These are phyloP conservation scores for Campoplex capitator DNA, from an alignment of 2,888 invertebrate genomes.

Conservation along the genomic window DNA sequence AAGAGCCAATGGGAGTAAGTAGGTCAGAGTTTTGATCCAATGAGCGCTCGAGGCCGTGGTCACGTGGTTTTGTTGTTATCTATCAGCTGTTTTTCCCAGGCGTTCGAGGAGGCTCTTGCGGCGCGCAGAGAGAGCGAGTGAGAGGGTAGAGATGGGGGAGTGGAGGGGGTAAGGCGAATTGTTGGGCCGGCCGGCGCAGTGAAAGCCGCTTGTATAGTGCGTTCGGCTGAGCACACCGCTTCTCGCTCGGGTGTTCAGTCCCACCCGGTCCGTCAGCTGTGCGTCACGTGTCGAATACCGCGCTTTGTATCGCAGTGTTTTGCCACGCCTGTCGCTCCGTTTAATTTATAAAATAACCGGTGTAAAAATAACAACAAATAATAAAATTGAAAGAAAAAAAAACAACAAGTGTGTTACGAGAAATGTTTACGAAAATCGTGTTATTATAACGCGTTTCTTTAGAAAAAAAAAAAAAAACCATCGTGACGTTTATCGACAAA, in stretches of 20 bases:
- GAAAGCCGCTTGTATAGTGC: slow-evolving; percentile 80
- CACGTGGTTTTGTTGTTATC: slow-evolving; percentile 90
- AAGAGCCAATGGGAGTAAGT: slow-evolving; percentile 86
- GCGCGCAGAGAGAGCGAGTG: slow-evolving; percentile 63
- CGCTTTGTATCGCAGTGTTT: slow-evolving; percentile 73
- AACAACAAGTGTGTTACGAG: neutral
- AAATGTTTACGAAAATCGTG: slow-evolving; percentile 2
- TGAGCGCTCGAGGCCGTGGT: slow-evolving; percentile 82
- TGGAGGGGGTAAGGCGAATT: slow-evolving; percentile 72
- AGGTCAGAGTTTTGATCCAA: slow-evolving; percentile 86
- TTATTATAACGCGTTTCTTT: neutral
- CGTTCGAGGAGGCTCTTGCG: slow-evolving; percentile 63
- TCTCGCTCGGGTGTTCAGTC: slow-evolving; percentile 74
- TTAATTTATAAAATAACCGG: slow-evolving; percentile 71
- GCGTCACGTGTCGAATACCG: slow-evolving; percentile 79
- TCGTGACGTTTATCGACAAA: slow-evolving; percentile 14
- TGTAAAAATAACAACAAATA: slow-evolving; percentile 3
- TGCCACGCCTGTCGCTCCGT: slow-evolving; percentile 80
- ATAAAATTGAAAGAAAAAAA: neutral
- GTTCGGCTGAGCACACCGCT: slow-evolving; percentile 67
- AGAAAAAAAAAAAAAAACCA: neutral
- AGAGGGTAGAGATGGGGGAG: slow-evolving; percentile 62
- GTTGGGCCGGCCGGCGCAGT: slow-evolving; percentile 81
- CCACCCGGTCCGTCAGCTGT: slow-evolving; percentile 83
- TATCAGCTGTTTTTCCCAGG: slow-evolving; percentile 87